A percentile compares a stretch with the other conserved stretches of the same genome.
Evolutionary conservation across 2,888 invertebrate species (phyloP).

Genomic region (Eupsilia transversa): DNA sequence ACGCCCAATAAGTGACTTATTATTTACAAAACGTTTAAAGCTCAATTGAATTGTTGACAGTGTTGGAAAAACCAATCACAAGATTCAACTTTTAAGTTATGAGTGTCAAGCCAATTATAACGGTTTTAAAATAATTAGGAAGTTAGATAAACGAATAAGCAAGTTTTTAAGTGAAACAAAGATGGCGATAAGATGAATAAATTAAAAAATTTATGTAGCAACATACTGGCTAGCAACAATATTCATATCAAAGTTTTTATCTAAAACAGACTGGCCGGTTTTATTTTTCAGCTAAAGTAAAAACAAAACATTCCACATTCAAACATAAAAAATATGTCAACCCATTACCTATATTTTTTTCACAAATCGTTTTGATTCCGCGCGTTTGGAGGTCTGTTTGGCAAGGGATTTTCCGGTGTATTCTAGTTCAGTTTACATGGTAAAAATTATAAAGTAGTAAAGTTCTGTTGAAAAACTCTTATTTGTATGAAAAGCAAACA

Average conservation of each 20-base stretch:
- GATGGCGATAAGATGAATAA: slow-evolving; percentile 29
- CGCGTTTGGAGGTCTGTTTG: background rate
- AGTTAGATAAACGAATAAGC: background rate
- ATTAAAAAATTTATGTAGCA: slow-evolving; percentile 14
- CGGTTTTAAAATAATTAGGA: background rate
- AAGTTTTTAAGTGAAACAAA: slow-evolving; percentile 40
- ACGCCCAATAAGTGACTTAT: background rate
- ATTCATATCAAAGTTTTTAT: slow-evolving; percentile 2
- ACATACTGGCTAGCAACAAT: slow-evolving; percentile 12
- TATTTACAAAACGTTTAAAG: slow-evolving; percentile 1
- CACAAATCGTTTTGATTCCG: background rate
- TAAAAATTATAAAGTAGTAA: background rate
- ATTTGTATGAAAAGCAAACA: slow-evolving; percentile 30
- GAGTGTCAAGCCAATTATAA: background rate
- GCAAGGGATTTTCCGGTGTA: background rate
- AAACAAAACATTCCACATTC: slow-evolving; percentile 14
- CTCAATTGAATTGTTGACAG: background rate
- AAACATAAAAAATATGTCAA: background rate
- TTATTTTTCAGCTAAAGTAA: slow-evolving; percentile 12
- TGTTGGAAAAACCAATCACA: slow-evolving; percentile 18
- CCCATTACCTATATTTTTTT: slow-evolving; percentile 4
- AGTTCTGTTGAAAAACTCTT: slow-evolving; percentile 1
- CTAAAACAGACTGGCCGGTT: background rate
- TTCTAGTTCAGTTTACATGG: slow-evolving; percentile 9
- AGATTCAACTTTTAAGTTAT: background rate